Percentiles rank a stretch among this genome's conserved stretches.
Conservation (phyloP, 1,140 invertebrate species). For the Thaumatotibia leucotreta region DNA sequence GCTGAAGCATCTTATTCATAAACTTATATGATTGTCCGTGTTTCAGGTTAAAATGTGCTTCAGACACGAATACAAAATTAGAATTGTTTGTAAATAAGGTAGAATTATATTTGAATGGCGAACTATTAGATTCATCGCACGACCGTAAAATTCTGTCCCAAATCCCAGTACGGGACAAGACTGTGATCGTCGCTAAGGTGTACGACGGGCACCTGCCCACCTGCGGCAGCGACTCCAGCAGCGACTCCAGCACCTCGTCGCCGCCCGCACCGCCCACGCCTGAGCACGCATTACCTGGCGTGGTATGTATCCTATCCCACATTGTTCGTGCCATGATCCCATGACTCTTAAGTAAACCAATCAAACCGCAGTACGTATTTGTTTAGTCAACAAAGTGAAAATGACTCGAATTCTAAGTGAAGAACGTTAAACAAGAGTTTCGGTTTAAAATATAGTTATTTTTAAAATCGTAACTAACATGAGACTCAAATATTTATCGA, state of each 20-base stretch:
- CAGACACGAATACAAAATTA: slow-evolving; percentile 86
- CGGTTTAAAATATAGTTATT: too few relatives aligned
- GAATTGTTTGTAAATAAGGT: slow-evolving; percentile 93
- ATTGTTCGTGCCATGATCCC: too few relatives aligned
- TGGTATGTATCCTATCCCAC: slow-evolving; percentile 80
- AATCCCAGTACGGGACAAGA: slow-evolving; percentile 93
- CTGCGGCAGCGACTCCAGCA: slow-evolving; percentile 83
- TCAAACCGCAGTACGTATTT: too few relatives aligned
- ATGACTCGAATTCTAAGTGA: too few relatives aligned
- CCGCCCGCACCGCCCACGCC: slow-evolving; percentile 90
- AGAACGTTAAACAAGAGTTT: too few relatives aligned
- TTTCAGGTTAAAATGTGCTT: slow-evolving; percentile 81
- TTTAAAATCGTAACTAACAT: too few relatives aligned
- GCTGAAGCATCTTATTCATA: background rate
- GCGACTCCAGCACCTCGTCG: slow-evolving; percentile 92
- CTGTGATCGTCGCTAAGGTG: slow-evolving; percentile 91
- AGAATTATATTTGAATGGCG: slow-evolving; percentile 93
- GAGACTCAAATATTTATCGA: too few relatives aligned
- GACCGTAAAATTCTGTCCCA: slow-evolving; percentile 93
- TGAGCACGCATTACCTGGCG: slow-evolving; percentile 93
- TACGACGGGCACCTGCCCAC: slow-evolving; percentile 67
- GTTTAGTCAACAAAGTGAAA: too few relatives aligned
- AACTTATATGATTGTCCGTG: slow-evolving; percentile 12
- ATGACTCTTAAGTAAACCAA: too few relatives aligned
- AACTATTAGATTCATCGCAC: slow-evolving; percentile 90